Conservation (phyloP, 2,888 invertebrate genomes). For the Caenorhabditis angaria region DNA sequence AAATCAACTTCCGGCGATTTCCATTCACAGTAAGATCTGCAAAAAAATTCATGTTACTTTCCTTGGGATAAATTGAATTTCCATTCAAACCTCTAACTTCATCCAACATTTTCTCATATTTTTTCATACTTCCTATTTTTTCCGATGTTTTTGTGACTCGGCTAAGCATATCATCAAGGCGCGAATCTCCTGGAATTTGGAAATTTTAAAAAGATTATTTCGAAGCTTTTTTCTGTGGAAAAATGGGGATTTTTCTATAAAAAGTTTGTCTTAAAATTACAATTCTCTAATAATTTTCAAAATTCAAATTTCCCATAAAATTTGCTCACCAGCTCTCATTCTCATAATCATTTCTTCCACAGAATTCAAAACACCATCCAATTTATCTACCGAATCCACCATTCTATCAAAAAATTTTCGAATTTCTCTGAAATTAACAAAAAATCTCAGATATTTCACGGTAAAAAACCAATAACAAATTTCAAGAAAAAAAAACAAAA, state of each 20-base stretch:
- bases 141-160: neutral
- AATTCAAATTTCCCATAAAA: neutral
- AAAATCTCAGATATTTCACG: no score
- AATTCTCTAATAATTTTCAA: neutral
- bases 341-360: neutral
- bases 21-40: constrained; percentile 39
- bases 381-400: neutral
- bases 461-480: no score
- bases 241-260: neutral
- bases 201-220: no score
- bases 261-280: neutral
- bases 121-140: neutral
- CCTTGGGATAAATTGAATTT: neutral
- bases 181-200: neutral
- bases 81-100: constrained; percentile 3
- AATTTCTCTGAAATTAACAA: neutral
- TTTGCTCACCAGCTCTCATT: neutral
- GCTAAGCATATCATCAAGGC: neutral
- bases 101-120: constrained; percentile 1
- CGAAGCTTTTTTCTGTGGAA: neutral
- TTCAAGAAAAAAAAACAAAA: no score
- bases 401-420: neutral
- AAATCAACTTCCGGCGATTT: constrained; percentile 34
- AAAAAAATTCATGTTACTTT: constrained; percentile 4
- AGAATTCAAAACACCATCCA: neutral